Base-by-base conservation (phyloP, 2,888 invertebrate genomes). In the Hypsopygia costalis region DNA sequence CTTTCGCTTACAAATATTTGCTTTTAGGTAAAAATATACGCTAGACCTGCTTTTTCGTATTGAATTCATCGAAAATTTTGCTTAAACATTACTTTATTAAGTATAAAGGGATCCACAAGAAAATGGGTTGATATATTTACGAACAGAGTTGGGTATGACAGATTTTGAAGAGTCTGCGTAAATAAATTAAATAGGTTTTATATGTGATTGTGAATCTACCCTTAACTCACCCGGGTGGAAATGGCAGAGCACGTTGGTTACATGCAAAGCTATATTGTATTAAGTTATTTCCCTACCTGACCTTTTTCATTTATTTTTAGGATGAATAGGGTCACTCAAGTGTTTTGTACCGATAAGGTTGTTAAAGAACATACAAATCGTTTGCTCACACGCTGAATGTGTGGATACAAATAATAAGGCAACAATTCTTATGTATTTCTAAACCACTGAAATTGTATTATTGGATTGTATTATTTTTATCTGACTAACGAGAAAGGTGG, bases 1-100 rank as follows among this genome's bases (percentile, higher is more conserved):
- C 30, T 11, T 37, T 37, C 11, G 29, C 22, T 30, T 30, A 22
- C 29, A 30, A 22, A 10, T 29, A n/a, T n/a, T n/a, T n/a, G n/a
- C n/a, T n/a, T n/a, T n/a, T n/a, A n/a, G n/a, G n/a, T n/a, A n/a
- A n/a, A n/a, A n/a, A n/a, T n/a, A n/a, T n/a, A n/a, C n/a, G n/a
- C n/a, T n/a, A n/a, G n/a, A n/a, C n/a, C n/a, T n/a, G 29, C 36
- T 29, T 7, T 31, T 7, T 16, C 16, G 16, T 16, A 16, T 16
- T 3, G 16, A 16, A 16, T 16, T 16, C 4, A 16, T 16, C 16
- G 16, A 2, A 16, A 25, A 25, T 1, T n/a, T 7, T 25, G 6
- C 25, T 25, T 6, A 25, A 25, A 25, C 7, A 1, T 25, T n/a
- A 25, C n/a, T 25, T 25, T 25, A 25, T 5, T 5, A 21, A 5